phyloP scores from a whole-genome alignment of 92 coral and sea anemone species.

The Diadumene lineata region DNA sequence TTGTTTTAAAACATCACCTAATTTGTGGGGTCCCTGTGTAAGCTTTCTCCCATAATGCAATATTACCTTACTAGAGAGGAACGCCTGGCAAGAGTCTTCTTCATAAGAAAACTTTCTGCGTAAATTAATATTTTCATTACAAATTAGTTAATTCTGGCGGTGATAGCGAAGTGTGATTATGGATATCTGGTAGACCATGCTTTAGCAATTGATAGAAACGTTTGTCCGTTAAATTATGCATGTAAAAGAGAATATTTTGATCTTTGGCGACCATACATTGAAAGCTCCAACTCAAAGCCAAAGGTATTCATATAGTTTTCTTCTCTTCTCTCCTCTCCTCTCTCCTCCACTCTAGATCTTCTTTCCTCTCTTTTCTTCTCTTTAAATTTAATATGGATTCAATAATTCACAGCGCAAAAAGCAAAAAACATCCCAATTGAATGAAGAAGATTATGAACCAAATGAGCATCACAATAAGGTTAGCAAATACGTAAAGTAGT shows the following conservation, averaged over 20 bases:
- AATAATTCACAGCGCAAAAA: constrained; percentile 48
- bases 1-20: neutral
- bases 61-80: constrained; percentile 10
- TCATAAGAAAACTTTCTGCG: neutral
- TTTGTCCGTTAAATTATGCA: constrained; percentile 42
- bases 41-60: constrained; percentile 9
- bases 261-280: constrained; percentile 64
- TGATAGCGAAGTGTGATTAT: constrained; percentile 51
- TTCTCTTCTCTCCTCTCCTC: neutral
- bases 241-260: constrained; percentile 63
- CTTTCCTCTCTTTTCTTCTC: neutral
- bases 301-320: neutral
- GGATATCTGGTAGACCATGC: constrained; percentile 92
- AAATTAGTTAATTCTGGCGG: constrained; percentile 60
- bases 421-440: constrained; percentile 30
- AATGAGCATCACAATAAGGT: constrained; percentile 56
- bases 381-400: neutral
- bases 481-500: neutral
- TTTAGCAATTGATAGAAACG: constrained; percentile 60
- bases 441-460: constrained; percentile 55
- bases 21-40: constrained; percentile 8
- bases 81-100: constrained; percentile 26
- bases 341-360: neutral
- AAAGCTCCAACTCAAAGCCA: constrained; percentile 12
- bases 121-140: neutral